These are phyloP conservation scores for Rhingia rostrata DNA, from an alignment of 2,888 invertebrate species.

Conservation along the genomic window DNA sequence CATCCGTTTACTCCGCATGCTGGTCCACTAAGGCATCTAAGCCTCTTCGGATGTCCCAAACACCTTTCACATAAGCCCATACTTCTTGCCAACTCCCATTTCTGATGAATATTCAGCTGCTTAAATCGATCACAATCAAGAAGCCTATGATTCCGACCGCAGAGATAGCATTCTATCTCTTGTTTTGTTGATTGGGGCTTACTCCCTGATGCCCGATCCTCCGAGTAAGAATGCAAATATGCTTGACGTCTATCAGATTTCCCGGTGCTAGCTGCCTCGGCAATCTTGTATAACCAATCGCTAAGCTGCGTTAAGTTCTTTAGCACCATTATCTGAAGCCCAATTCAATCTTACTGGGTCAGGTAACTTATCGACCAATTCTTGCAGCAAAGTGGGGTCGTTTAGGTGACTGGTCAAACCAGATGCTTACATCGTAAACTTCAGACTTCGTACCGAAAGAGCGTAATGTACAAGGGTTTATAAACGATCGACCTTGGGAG, in stretches of 20 bases:
- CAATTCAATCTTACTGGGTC: too few relatives aligned
- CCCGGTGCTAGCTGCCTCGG: constrained; percentile 49
- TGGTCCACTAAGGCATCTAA: neutral
- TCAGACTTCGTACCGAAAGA: too few relatives aligned
- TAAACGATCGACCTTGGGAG: too few relatives aligned
- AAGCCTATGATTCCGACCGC: neutral
- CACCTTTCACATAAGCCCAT: constrained; percentile 7
- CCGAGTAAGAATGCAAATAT: neutral
- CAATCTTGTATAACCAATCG: constrained; percentile 59
- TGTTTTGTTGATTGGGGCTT: neutral
- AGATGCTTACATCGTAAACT: too few relatives aligned
- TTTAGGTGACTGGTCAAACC: too few relatives aligned
- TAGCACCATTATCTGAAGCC: too few relatives aligned
- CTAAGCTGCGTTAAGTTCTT: constrained; percentile 35
- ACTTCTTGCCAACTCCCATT: too few relatives aligned
- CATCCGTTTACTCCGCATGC: constrained; percentile 18
- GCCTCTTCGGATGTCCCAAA: neutral
- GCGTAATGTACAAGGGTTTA: too few relatives aligned
- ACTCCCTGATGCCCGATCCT: neutral
- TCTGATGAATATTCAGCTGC: too few relatives aligned
- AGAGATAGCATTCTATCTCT: neutral
- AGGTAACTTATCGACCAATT: too few relatives aligned
- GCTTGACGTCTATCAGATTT: too few relatives aligned
- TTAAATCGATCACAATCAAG: constrained; percentile 2
- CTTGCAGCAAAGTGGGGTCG: too few relatives aligned